Conservation (phyloP, 1,140 invertebrate species). For the Brachionus rubens region DNA sequence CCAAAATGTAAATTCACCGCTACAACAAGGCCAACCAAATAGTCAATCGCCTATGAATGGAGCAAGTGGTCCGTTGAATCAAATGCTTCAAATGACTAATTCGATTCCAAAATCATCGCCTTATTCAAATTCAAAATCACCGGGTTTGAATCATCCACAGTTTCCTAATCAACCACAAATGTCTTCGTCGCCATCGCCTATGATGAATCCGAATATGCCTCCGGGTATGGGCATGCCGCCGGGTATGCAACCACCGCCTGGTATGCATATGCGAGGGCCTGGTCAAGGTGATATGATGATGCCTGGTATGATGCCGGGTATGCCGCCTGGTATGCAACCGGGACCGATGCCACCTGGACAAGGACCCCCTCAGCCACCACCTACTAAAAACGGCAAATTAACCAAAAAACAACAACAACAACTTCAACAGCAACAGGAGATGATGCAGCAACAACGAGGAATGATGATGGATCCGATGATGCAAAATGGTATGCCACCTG, state of each 20-base stretch:
- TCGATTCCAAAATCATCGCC: constrained; percentile 36
- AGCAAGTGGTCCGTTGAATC: constrained; percentile 7
- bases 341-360: background rate
- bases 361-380: background rate
- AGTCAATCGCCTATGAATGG: constrained; percentile 40
- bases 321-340: background rate
- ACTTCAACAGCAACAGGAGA: constrained; percentile 16
- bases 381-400: constrained; percentile 13
- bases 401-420: constrained; percentile 38
- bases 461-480: background rate
- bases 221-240: background rate
- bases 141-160: constrained; percentile 15
- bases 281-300: background rate
- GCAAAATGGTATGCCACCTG: background rate
- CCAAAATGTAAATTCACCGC: background rate
- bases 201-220: background rate
- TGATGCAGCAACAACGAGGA: constrained; percentile 18
- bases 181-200: constrained; percentile 10
- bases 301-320: background rate
- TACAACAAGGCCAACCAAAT: background rate
- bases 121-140: constrained; percentile 33
- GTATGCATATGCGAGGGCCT: background rate
- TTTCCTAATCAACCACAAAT: background rate
- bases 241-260: background rate
- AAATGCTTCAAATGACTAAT: constrained; percentile 46